Base-by-base conservation (phyloP, 2,113 vertebrate genomes). In the Engystomops pustulosus region DNA sequence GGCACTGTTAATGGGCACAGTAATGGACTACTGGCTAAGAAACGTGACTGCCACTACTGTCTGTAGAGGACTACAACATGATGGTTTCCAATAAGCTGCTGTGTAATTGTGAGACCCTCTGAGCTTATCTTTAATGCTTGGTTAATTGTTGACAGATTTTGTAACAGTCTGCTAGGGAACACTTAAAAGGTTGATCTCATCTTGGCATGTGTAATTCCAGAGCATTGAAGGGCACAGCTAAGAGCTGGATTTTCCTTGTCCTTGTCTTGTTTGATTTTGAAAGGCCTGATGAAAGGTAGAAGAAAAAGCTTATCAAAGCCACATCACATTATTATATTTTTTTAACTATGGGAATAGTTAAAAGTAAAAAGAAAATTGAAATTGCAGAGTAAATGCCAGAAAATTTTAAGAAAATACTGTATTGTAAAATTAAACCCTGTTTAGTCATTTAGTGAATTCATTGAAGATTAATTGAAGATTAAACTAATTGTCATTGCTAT, bases 251-350 rank as follows among this genome's bases (percentile, higher is more conserved):
- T 79, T 79, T 60, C 49, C 72, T 79, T 78, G 83, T 85, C 75
- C 83, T 85, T 85, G 74, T 85, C 83, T 79, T 79, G 74, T 79
- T 85, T 79, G 62, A 78, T 85, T 84, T 78, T 79, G 2, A 79
- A 85, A 85, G 60, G 51, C 62, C 12, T 8, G n/a, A 45, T 74
- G 69, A 82, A 38, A 58, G 49, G 49, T 55, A 51, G 23, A 72
- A 27, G 36, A 76, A 76, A 76, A 27, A 38, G n/a, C 9, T 17
- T 65, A 38, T 76, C 27, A 88, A 89, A 85, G 53, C 86, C 80
- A 71, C 68, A 68, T 86, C 85, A 30, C 38, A 72, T 86, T 88
- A 85, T 87, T 87, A 85, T 32, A 86, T 86, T 86, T 60, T 86
- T 27, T 67, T 12, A 79, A 45, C 70, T 88, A 45, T 86, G 69